Base-by-base conservation (phyloP, 2,113 vertebrate genomes). In the Mugil cephalus region DNA sequence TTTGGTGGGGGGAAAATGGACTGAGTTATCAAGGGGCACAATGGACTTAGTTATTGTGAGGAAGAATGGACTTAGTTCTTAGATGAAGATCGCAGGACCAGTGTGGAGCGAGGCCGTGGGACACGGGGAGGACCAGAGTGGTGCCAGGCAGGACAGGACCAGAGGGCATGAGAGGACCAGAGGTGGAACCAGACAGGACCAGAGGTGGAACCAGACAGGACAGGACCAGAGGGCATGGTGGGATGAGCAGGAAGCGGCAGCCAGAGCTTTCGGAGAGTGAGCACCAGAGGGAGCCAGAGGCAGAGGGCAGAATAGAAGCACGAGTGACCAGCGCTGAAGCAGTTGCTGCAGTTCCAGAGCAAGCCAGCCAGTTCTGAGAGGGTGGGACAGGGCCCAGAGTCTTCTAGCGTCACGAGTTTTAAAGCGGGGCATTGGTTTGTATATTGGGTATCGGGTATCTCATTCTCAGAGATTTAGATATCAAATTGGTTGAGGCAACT, bases 381-480 rank as follows among this genome's bases (percentile, higher is more conserved):
- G 88, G 89, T 82, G 85, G 86, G 79, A 84, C 69, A 56, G 80
- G 82, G 88, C 17, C 3, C 62, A n/a, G 24, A 43, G 69, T 80
- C 90, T 46, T 59, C 91, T 93, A 92, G 90, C 91, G 4, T 77
- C 84, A 54, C 40, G 84, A 84, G 68, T 89, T 67, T n/a, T 79
- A 85, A 74, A 85, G 18, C 61, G 51, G 79, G 74, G 72, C 18
- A 7, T 71, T 93, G 90, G 94, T 95, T 95, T 95, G 94, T 95
- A 95, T 94, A 40, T 78, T 52, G 81, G 93, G 91, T 93, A 84
- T 80, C n/a, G 79, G 91, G 93, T 94, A 94, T 93, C 61, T 70
- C 62, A 61, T n/a, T 63, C 21, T 52, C 21, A 77, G 61, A 43
- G 1, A 60, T 56, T 74, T 30, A 61, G 69, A 56, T 40, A 46